Conservation (phyloP, 2,113 vertebrate species). For the Oncorhynchus nerka region DNA sequence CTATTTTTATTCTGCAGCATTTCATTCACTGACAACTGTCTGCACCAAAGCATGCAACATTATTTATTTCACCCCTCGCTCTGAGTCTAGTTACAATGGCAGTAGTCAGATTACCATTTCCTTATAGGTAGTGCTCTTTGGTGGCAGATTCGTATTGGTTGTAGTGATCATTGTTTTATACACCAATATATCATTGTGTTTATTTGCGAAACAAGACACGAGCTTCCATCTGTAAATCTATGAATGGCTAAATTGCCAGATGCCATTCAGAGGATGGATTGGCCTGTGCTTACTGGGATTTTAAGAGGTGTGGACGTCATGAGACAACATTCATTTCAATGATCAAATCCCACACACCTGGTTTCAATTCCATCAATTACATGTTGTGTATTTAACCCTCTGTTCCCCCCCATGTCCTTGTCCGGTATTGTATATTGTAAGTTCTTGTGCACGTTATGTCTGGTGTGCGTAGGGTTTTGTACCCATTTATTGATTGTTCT, state of each 20-base stretch:
- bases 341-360: not conserved
- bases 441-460: too few relatives aligned
- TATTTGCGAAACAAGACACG: not conserved
- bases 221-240: not conserved
- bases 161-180: too few relatives aligned
- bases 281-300: not conserved
- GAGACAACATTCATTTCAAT: slow-evolving; percentile 1
- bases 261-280: not conserved
- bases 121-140: too few relatives aligned
- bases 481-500: too few relatives aligned
- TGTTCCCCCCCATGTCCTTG: too few relatives aligned
- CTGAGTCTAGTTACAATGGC: not conserved
- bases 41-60: not conserved
- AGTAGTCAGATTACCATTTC: not conserved
- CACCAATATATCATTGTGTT: not conserved
- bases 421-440: too few relatives aligned
- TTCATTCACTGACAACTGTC: not conserved
- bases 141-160: too few relatives aligned
- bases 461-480: too few relatives aligned
- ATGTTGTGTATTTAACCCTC: too few relatives aligned
- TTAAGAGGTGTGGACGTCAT: not conserved
- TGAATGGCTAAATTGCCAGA: not conserved
- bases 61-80: not conserved
- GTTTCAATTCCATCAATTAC: too few relatives aligned
- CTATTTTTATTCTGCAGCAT: not conserved